Evolutionary conservation across 2,113 vertebrate genomes (phyloP).

Genomic region (Genyomyrus donnyi): DNA sequence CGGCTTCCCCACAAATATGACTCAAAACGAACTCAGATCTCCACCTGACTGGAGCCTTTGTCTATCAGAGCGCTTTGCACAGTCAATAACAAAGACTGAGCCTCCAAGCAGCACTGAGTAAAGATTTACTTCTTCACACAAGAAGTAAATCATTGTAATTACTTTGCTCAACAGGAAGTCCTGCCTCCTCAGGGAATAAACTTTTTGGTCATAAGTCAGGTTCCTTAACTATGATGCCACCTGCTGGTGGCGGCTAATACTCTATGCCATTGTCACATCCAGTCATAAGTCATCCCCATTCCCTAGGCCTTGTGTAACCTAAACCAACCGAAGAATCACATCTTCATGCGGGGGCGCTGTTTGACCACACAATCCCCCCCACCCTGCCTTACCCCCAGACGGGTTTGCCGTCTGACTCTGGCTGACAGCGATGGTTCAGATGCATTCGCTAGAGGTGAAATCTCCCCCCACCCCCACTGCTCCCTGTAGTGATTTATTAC

Average conservation of each 20-base stretch:
- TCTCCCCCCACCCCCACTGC: neutral
- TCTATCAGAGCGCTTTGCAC: neutral
- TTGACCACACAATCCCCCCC: neutral
- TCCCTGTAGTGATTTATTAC: conserved; percentile 20
- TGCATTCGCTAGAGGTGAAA: neutral
- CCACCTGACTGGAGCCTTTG: neutral
- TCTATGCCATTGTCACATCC: neutral
- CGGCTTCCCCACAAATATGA: neutral
- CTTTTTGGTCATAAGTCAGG: neutral
- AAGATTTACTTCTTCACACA: neutral
- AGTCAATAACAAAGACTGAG: neutral
- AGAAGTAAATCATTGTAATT: neutral
- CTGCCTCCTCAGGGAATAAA: neutral
- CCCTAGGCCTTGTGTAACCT: neutral
- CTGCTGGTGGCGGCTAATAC: neutral
- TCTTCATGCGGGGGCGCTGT: neutral
- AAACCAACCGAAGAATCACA: neutral
- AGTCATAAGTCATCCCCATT: neutral
- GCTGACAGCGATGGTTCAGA: neutral
- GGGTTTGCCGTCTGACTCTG: neutral
- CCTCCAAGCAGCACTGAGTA: neutral
- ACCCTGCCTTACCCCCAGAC: neutral
- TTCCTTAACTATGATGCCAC: neutral
- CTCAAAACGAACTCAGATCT: neutral
- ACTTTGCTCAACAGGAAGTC: neutral